phyloP scores from a whole-genome alignment of 1,140 invertebrate species.

The Drosophila asahinai region DNA sequence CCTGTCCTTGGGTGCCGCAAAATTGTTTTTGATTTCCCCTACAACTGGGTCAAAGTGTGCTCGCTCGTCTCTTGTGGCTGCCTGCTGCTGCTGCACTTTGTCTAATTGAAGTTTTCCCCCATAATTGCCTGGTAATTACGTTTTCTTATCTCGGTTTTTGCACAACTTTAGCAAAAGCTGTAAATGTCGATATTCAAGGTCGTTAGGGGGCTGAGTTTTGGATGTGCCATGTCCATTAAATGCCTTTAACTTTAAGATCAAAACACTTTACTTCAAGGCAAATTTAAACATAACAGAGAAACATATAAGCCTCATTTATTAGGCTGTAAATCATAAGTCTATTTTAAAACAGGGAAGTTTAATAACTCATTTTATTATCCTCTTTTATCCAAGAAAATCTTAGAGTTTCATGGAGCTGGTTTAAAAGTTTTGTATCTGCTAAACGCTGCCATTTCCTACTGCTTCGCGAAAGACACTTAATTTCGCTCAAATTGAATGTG shows the following conservation, averaged over 20 bases:
- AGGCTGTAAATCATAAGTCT: not conserved
- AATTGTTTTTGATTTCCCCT: conserved; percentile 35
- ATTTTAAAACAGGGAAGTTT: not conserved
- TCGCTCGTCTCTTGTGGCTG: conserved; percentile 14
- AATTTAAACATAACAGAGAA: too few species aligned
- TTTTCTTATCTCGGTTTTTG: conserved; percentile 32
- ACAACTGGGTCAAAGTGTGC: conserved; percentile 51
- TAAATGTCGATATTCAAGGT: conserved; percentile 38
- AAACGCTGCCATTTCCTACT: conserved; percentile 12
- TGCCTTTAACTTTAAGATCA: not conserved
- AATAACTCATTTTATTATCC: not conserved
- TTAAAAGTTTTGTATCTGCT: not conserved
- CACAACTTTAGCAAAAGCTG: conserved; percentile 11
- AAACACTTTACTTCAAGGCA: too few species aligned
- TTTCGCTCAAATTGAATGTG: conserved; percentile 47
- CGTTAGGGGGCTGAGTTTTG: not conserved
- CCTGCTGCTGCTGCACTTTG: conserved; percentile 41
- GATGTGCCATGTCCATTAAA: too few species aligned
- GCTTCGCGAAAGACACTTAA: conserved; percentile 11
- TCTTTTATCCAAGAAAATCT: not conserved
- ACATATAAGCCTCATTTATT: too few species aligned
- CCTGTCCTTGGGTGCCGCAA: conserved; percentile 46
- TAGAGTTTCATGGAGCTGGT: not conserved
- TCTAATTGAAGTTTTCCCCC: conserved; percentile 43
- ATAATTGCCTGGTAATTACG: conserved; percentile 45